Percentiles rank a stretch among this genome's conserved stretches.
Evolutionary conservation across 2,797 vertebrate genomes (phyloP).

Genomic region (Pitangus sulphuratus): DNA sequence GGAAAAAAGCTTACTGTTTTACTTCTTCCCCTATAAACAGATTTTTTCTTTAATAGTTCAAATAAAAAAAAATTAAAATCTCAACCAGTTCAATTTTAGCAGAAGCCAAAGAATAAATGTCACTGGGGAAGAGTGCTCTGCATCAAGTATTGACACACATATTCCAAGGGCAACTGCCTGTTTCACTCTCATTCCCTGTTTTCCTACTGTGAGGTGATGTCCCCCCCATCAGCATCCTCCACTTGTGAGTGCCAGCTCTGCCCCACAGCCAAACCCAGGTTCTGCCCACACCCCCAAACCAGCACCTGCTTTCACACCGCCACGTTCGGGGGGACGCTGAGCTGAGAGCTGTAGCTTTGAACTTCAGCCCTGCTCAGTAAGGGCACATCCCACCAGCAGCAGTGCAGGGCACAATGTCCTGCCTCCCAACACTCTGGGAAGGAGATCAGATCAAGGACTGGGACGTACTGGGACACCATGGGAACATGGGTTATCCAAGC

Average conservation of each 20-base stretch:
- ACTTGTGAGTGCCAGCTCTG: fast-evolving
- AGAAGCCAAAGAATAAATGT: background rate
- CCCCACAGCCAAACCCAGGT: fast-evolving
- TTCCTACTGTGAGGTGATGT: background rate
- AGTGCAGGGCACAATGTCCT: fast-evolving
- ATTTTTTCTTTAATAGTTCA: background rate
- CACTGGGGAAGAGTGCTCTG: background rate
- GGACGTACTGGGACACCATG: fast-evolving
- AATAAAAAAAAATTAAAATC: background rate
- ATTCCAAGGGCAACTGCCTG: background rate
- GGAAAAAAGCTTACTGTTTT: background rate
- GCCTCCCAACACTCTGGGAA: fast-evolving
- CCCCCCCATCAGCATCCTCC: background rate
- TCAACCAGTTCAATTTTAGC: background rate
- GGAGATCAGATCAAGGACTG: fast-evolving
- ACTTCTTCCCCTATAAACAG: background rate
- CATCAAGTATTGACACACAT: background rate
- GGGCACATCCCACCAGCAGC: background rate
- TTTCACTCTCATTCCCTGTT: background rate
- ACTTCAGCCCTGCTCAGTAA: background rate
- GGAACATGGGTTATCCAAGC: fast-evolving
- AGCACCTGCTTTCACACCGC: background rate
- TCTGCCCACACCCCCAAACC: background rate
- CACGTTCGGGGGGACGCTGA: fast-evolving
- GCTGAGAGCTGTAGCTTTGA: fast-evolving